Base-by-base conservation (phyloP, 2,113 vertebrate genomes). In the Vidua macroura region DNA sequence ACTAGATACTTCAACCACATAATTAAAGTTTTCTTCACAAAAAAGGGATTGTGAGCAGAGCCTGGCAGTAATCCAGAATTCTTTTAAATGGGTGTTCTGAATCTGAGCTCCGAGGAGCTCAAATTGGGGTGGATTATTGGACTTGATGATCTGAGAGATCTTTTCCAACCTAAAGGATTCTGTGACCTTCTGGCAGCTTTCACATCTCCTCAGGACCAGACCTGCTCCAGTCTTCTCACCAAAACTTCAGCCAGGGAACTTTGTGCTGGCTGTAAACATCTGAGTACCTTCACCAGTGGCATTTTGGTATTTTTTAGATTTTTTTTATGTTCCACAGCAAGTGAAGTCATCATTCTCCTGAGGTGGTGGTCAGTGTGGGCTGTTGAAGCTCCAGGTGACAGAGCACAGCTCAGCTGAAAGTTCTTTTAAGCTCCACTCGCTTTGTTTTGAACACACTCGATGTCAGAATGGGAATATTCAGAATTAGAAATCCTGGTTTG, bases 1-100 rank as follows among this genome's bases (percentile, higher is more conserved):
- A 18, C 93, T 92, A 95, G 96, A 97, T 97, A 97, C 97, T 98
- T 97, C 98, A 98, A 97, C 95, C 97, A 98, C 97, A 97, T 98
- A 98, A 98, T 98, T 98, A 98, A 98, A 98, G 98, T 98, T 98
- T 98, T 98, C 98, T 98, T 97, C 96, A 97, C 96, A 98, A 77
- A 98, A 98, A 97, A 96, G 98, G 98, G 97, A 97, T 98, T 98
- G 97, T 97, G 98, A 98, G 96, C 98, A 95, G 98, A 96, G 94
- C 81, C 97, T 99, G 99, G 99, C 99, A 98, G 98, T 95, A 97
- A 97, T 98, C 99, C 98, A 99, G 98, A 99, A 99, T 99, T 99
- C 98, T 99, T 37, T 15, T 37, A 13, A 30, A 2, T 20, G 48
- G 33, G 31, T 33, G 24, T 20, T 44, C 93, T 33, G 2, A 22